A percentile compares a stretch with the other conserved stretches of the same genome.
These are phyloP conservation scores for Amorpha juglandis DNA, from an alignment of 2,888 invertebrate genomes.

Conservation along the genomic window DNA sequence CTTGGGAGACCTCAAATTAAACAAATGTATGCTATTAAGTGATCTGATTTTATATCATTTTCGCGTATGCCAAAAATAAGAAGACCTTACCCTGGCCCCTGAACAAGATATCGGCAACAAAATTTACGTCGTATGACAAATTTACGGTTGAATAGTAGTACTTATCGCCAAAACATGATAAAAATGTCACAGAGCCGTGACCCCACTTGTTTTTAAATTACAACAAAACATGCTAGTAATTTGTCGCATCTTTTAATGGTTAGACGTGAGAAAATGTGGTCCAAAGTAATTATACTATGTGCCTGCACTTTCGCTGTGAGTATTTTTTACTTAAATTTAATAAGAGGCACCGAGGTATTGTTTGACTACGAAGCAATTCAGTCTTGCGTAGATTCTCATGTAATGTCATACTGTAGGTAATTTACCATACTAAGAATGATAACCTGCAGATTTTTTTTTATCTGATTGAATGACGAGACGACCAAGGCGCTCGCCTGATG, in stretches of 20 bases:
- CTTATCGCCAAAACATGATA: slow-evolving; percentile 13
- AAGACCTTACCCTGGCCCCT: slow-evolving; percentile 17
- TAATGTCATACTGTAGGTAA: too few species aligned
- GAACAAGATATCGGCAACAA: background rate
- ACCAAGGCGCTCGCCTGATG: too few species aligned
- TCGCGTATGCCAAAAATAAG: background rate
- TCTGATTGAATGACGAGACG: too few species aligned
- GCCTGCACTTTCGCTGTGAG: background rate
- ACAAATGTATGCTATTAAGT: background rate
- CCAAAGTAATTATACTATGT: slow-evolving; percentile 10
- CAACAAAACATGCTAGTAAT: slow-evolving; percentile 12
- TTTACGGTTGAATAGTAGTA: background rate
- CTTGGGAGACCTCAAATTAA: too few species aligned
- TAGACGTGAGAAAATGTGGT: slow-evolving; percentile 24
- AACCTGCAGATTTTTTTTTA: too few species aligned
- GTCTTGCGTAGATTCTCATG: too few species aligned
- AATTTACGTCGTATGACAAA: background rate
- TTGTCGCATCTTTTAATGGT: background rate
- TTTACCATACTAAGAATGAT: too few species aligned
- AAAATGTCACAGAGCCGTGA: slow-evolving; percentile 21
- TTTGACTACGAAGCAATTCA: background rate
- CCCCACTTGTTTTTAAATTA: background rate
- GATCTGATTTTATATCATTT: background rate
- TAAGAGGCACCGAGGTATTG: too few species aligned
- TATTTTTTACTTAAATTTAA: background rate